Evolutionary conservation across 2,888 invertebrate genomes (phyloP).

Genomic region (Synergus itoensis): DNA sequence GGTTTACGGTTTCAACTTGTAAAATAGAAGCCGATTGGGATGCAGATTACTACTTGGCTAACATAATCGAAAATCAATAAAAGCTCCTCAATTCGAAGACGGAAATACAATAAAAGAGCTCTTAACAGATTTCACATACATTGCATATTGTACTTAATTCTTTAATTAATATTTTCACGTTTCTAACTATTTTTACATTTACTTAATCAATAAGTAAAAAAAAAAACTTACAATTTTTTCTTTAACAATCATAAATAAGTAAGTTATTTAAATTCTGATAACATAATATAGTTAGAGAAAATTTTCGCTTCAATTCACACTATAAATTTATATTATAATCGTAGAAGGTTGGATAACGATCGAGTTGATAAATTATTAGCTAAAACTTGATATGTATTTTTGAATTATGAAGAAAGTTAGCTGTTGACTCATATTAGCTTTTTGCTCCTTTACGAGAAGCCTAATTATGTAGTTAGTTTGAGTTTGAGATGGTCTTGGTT

Average conservation of each 20-base stretch:
- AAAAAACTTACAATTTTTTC: not conserved
- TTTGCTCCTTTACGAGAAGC: not conserved
- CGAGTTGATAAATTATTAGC: not conserved
- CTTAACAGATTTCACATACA: not conserved
- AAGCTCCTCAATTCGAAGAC: not conserved
- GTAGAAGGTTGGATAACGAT: not conserved
- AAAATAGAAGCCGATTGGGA: not conserved
- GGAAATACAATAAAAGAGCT: not conserved
- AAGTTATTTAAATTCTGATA: not conserved
- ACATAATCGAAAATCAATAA: constrained; percentile 13
- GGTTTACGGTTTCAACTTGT: not conserved
- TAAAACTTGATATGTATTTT: not conserved
- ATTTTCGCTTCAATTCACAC: no score
- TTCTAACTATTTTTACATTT: not conserved
- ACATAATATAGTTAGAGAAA: no score
- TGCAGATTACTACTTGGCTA: not conserved
- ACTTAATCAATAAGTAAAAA: not conserved
- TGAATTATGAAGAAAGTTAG: not conserved
- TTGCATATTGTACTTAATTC: not conserved
- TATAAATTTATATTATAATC: not conserved
- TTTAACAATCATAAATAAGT: not conserved
- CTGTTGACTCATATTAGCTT: constrained; percentile 9
- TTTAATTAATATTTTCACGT: not conserved
- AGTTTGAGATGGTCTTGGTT: constrained; percentile 4
- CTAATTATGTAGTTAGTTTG: constrained; percentile 5